These are phyloP conservation scores for Campopleginae sp. DNA, from an alignment of 2,888 invertebrate genomes.

Conservation along the genomic window DNA sequence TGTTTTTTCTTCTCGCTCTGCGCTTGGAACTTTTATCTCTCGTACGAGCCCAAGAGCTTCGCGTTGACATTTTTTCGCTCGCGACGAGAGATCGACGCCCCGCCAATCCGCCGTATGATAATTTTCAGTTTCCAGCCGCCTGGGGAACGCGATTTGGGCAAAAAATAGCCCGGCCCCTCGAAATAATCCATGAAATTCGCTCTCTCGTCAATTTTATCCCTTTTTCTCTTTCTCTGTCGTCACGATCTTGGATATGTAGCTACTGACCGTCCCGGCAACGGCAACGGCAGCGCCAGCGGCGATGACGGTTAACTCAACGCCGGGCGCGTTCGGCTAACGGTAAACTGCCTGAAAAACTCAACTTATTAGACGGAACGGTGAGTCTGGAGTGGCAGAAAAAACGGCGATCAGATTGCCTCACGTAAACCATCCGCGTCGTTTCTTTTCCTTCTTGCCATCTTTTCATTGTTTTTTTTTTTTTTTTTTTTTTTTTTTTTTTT, in stretches of 20 bases:
- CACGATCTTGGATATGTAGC: conserved; percentile 11
- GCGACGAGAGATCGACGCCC: no score
- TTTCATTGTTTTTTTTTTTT: conserved; percentile 51
- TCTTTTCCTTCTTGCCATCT: conserved; percentile 54
- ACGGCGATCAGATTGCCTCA: conserved; percentile 75
- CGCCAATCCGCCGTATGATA: no score
- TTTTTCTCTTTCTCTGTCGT: conserved; percentile 37
- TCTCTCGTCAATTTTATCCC: conserved; percentile 14
- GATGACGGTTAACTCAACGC: conserved; percentile 58
- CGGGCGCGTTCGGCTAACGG: conserved; percentile 70
- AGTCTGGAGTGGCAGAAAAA: conserved; percentile 72
- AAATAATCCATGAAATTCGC: conserved; percentile 39
- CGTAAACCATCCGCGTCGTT: conserved; percentile 68
- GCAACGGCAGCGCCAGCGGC: conserved; percentile 62
- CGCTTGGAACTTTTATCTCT: neutral
- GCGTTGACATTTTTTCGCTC: neutral
- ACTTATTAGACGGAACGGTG: conserved; percentile 75
- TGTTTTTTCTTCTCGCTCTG: neutral
- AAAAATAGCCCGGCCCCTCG: conserved; percentile 5
- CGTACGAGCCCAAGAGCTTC: neutral
- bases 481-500: no score
- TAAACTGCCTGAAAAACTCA: conserved; percentile 71
- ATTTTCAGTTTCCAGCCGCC: neutral
- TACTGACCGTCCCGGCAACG: conserved; percentile 51
- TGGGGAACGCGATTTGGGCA: neutral